Conservation (phyloP, 2,888 invertebrate species). For the Limnephilus auricula region DNA sequence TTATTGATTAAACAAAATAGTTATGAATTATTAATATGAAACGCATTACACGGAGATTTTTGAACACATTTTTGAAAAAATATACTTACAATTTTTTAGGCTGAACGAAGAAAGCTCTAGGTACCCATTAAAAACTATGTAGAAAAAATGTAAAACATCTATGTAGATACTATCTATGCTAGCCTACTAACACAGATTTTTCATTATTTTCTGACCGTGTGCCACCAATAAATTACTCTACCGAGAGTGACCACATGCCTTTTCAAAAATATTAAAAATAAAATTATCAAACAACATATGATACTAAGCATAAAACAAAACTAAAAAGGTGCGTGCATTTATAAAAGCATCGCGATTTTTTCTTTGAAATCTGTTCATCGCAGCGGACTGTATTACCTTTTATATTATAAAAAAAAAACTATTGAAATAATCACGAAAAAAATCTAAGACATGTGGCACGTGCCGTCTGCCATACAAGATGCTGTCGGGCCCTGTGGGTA, state of each 20-base stretch:
- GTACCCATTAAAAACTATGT: too few relatives aligned
- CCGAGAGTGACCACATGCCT: background rate
- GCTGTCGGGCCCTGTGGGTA: conserved; percentile 6
- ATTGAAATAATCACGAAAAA: conserved; percentile 48
- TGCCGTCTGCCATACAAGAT: conserved; percentile 55
- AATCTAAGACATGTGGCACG: conserved; percentile 65
- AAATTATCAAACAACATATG: background rate
- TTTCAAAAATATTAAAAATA: background rate
- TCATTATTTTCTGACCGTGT: background rate
- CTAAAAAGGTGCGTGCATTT: background rate
- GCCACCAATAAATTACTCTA: background rate
- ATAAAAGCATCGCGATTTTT: conserved; percentile 48
- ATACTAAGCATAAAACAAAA: background rate
- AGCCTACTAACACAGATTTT: background rate
- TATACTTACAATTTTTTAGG: too few relatives aligned
- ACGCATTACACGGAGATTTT: too few relatives aligned
- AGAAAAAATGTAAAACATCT: too few relatives aligned
- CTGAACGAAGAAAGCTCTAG: too few relatives aligned
- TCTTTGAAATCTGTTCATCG: conserved; percentile 58
- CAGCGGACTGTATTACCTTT: conserved; percentile 47
- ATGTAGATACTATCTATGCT: background rate
- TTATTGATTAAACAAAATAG: too few relatives aligned
- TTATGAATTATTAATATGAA: too few relatives aligned
- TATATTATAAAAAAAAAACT: conserved; percentile 14
- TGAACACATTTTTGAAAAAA: too few relatives aligned